Base-by-base conservation (phyloP, 1,140 invertebrate genomes). In the Penaeus chinensis region DNA sequence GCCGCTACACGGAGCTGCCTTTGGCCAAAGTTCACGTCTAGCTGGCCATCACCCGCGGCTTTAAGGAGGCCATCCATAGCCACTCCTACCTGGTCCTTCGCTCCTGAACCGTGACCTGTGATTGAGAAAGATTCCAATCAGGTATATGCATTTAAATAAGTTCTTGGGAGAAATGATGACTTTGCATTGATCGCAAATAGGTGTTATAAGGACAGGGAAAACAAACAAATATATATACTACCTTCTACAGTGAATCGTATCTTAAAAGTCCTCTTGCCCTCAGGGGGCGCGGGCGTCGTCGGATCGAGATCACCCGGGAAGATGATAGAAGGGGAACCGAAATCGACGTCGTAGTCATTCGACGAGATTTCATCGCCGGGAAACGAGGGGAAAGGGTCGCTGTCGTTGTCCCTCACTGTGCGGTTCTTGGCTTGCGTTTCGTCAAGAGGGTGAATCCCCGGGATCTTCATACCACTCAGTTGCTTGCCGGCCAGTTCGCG, bases 21-120 rank as follows among this genome's bases (percentile, higher is more conserved):
- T 80, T 88, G 91, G 18, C 91, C 91, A 54, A 92, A 84, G 54
- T 90, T 84, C 11, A 93, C 63, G 87, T 93, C 91, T 60, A 93
- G 89, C n/a, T 91, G 87, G 0, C 92, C 92, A 3, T 88, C 71
- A 54, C 91, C 90, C 0, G 92, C 92, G 22, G 92, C 91, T 62
- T 91, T 87, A 85, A 90, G 63, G 85, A 91, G 19, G 7, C 74
- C 84, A 3, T 65, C 78, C n/a, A 90, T 47, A 20, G 88, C 87
- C 7, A 86, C 82, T 20, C 91, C 90, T 22, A 92, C 82, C 27
- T 90, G 87, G 66, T 90, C 82, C 80, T 76, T 79, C 90, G 91
- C 87, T 32, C 89, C 83, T 47, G 76, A 77, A 62, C 90, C 82
- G 85, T 89, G 66, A 87, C 90, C 65, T 91, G 89, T 91, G 87